Conservation (phyloP, 2,113 vertebrate genomes). For the Lota lota region DNA sequence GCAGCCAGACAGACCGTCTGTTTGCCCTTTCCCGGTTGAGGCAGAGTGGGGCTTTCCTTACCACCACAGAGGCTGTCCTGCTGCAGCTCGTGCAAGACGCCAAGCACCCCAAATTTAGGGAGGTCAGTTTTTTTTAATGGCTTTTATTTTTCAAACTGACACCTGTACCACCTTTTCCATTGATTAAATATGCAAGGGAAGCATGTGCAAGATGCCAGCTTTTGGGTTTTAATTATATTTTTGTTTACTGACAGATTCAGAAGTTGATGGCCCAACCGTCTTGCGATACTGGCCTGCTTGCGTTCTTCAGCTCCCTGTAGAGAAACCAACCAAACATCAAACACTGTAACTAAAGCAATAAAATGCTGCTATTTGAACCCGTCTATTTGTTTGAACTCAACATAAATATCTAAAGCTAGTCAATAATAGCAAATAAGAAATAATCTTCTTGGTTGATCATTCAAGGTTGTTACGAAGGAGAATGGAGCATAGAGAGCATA, state of each 20-base stretch:
- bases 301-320: conserved; percentile 75
- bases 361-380: conserved; percentile 32
- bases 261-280: conserved; percentile 79
- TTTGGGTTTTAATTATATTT: neutral
- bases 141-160: neutral
- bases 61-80: conserved; percentile 83
- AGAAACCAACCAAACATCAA: conserved; percentile 8
- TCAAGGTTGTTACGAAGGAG: too few relatives aligned
- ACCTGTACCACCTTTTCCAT: too few relatives aligned
- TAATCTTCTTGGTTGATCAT: too few relatives aligned
- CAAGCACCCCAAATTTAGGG: conserved; percentile 81
- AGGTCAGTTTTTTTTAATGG: conserved; percentile 66
- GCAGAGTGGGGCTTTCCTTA: conserved; percentile 85
- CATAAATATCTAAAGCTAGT: too few relatives aligned
- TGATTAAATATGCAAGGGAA: too few relatives aligned
- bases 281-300: conserved; percentile 82
- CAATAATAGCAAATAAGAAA: too few relatives aligned
- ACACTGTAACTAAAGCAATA: conserved; percentile 42
- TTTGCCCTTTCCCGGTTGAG: conserved; percentile 81
- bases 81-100: conserved; percentile 84
- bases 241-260: conserved; percentile 74
- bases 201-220: too few relatives aligned
- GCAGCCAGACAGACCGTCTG: conserved; percentile 87
- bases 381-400: neutral
- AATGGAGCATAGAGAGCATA: too few relatives aligned